Percentiles rank a stretch among this genome's conserved stretches.
phyloP scores from a whole-genome alignment of 2,888 invertebrate species.

The Mantis religiosa region DNA sequence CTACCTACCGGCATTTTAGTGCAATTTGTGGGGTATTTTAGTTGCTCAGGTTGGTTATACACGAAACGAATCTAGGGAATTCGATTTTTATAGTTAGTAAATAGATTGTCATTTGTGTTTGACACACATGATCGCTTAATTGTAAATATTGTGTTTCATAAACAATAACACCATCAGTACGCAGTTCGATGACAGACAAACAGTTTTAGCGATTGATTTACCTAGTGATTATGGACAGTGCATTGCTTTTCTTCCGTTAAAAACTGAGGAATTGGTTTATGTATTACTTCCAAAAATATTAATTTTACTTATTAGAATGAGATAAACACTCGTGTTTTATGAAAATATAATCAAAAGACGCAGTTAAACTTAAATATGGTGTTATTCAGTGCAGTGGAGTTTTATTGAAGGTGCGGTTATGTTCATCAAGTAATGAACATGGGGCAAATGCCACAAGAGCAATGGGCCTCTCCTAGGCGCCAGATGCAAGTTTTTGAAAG shows the following conservation, averaged over 20 bases:
- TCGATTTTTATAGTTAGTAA: background rate
- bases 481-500: constrained; percentile 16
- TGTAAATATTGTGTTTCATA: background rate
- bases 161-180: too few species aligned
- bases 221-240: too few species aligned
- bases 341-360: too few species aligned
- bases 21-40: background rate
- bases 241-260: too few species aligned
- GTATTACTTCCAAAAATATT: too few species aligned
- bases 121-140: background rate
- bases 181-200: too few species aligned
- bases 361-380: too few species aligned
- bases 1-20: background rate
- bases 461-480: constrained; percentile 14
- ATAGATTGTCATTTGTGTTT: background rate
- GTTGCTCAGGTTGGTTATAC: background rate
- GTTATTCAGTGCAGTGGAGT: background rate
- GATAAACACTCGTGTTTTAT: too few species aligned
- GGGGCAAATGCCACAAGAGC: constrained; percentile 17
- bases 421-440: constrained; percentile 13
- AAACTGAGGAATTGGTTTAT: too few species aligned
- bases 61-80: background rate
- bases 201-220: too few species aligned
- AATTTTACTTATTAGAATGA: too few species aligned
- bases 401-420: background rate